Evolutionary conservation across 2,888 invertebrate species (phyloP).

Genomic region (Sinodicranocentrus sp.): DNA sequence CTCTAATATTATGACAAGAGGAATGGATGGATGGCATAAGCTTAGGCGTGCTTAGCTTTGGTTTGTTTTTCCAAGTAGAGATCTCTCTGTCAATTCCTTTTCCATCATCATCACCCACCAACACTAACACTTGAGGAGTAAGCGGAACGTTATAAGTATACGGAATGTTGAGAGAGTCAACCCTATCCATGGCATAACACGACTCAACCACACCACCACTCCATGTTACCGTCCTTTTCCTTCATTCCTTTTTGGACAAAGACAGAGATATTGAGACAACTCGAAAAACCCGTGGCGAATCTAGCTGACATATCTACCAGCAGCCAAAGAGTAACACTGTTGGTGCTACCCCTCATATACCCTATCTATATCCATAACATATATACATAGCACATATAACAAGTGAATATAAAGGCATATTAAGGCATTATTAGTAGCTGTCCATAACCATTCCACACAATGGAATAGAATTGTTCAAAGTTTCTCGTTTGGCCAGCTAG

Average conservation of each 20-base stretch:
- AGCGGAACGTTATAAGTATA: background rate
- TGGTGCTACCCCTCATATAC: background rate
- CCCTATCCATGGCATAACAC: slow-evolving; percentile 44
- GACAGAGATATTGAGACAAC: slow-evolving; percentile 67
- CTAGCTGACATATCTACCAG: slow-evolving; percentile 76
- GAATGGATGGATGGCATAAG: slow-evolving; percentile 46
- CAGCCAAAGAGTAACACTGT: slow-evolving; percentile 22
- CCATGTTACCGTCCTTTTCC: background rate
- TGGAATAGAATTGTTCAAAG: slow-evolving; percentile 47
- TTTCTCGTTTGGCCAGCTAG: background rate
- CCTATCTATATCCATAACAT: background rate
- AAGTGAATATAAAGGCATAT: slow-evolving; percentile 34
- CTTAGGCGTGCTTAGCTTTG: slow-evolving; percentile 65
- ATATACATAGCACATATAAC: slow-evolving; percentile 8
- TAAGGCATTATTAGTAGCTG: slow-evolving; percentile 60
- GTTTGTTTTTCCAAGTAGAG: slow-evolving; percentile 69
- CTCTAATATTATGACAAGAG: slow-evolving; percentile 56
- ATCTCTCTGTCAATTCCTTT: slow-evolving; percentile 66
- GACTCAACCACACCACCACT: background rate
- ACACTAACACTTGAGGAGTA: slow-evolving; percentile 14
- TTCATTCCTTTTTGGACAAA: slow-evolving; percentile 36
- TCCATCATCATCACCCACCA: slow-evolving; percentile 55
- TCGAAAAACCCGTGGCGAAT: slow-evolving; percentile 76
- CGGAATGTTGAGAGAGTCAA: slow-evolving; percentile 31
- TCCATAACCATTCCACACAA: slow-evolving; percentile 47